Base-by-base conservation (phyloP, 2,888 invertebrate genomes). In the Acutogordius australiensis region DNA sequence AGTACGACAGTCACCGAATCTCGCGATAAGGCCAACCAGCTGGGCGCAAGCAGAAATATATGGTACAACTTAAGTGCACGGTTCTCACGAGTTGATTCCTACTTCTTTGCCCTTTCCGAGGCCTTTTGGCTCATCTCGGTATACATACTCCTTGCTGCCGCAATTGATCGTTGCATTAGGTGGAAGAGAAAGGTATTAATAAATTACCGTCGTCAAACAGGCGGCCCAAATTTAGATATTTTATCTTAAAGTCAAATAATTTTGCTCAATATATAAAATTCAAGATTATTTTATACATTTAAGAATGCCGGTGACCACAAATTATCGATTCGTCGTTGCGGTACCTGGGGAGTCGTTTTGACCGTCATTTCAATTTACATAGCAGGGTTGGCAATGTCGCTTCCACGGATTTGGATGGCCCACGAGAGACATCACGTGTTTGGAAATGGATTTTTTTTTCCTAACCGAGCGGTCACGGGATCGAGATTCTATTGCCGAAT, bases 41-140 rank as follows among this genome's bases (percentile, higher is more conserved):
- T 37, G 37, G 37, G 37, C 18, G 8, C 37, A 13, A 18, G 37
- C 18, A 8, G 37, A 37, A 37, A 37, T 18, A 37, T 37, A 13
- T 37, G 37, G 37, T 37, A 37, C 18, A 13, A 8, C 8, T 18
- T 37, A 8, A 37, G 18, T 23, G 58, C 29, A 4, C 8, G 29
- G 29, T 23, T 57, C 4, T 13, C 29, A 13, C 29, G 30, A 29
- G 8, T 57, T 8, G 58, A 28, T 29, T 27, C 29, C 4, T 57
- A 57, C 23, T 57, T 57, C 29, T 4, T 29, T 4, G 28, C 30
- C 28, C 30, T 57, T 8, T 57, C 58, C 29, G 58, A 57, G 26
- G 58, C 58, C 4, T 57, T 57, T 57, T 57, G 58, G 58, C 8
- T 57, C 4, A 57, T 28, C 23, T 27, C 58, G 4, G 18, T 57